Base-by-base conservation (phyloP, 2,888 invertebrate species). In the Polia nebulosa region DNA sequence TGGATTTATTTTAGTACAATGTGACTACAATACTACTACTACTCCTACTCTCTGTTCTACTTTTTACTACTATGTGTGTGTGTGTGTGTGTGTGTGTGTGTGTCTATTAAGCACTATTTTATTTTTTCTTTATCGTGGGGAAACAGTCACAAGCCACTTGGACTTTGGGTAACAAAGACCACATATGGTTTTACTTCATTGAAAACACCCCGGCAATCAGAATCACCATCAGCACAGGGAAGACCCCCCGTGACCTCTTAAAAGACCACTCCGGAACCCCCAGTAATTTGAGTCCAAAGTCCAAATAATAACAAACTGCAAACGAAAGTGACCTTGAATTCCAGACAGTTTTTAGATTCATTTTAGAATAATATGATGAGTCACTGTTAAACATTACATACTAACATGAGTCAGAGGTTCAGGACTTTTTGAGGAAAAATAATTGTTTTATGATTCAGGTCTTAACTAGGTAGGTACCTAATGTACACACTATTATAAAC, bases 271-370 rank as follows among this genome's bases (percentile, higher is more conserved):
- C n/a, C n/a, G n/a, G n/a, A n/a, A n/a, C n/a, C n/a, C n/a, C n/a
- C n/a, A n/a, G n/a, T n/a, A n/a, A n/a, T n/a, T n/a, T n/a, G n/a
- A 44, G 44, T 70, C 29, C 44, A 76, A 76, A 76, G 29, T 69
- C 41, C 67, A 41, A 75, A 29, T 44, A 51, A 66, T 22, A 69
- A 49, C n/a, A 68, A 51, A 51, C 1, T 44, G 13, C 25, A 69
- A 68, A 49, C 22, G 15, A 77, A 25, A 45, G 11, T 58, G 25
- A 22, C 39, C 17, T 29, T 57, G 58, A 44, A 25, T 29, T 39
- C 7, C 1, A 22, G 17, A 22, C 25, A 36, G n/a, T 36, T 41
- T 41, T 6, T 25, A 11, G 29, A 66, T 15, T 52, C 27, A 32
- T 53, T 76, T 41, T 34, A 53, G 5, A 41, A n/a, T 15, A 13